phyloP scores from a whole-genome alignment of 2,888 invertebrate genomes.

The Habroteleia sp. region DNA sequence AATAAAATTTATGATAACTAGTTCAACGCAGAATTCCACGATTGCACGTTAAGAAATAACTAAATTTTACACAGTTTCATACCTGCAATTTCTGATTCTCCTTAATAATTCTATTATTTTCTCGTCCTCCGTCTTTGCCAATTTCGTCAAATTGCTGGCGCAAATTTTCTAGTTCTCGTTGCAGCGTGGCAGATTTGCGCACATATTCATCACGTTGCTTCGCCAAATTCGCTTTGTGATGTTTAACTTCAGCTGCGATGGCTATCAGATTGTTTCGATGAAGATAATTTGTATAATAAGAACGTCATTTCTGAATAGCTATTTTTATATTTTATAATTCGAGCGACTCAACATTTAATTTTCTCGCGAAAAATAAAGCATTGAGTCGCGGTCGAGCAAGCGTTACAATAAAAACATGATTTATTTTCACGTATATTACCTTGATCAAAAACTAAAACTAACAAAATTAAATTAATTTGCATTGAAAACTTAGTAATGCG shows the following conservation, averaged over 20 bases:
- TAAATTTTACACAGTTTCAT: too few species aligned
- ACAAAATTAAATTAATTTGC: slow-evolving; percentile 17
- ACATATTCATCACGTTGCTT: slow-evolving; percentile 92
- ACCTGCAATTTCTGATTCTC: slow-evolving; percentile 94
- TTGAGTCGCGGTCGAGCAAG: not conserved
- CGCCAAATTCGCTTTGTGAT: slow-evolving; percentile 89
- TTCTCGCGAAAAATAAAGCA: slow-evolving; percentile 13
- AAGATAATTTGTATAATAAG: slow-evolving; percentile 31
- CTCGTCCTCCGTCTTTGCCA: slow-evolving; percentile 87
- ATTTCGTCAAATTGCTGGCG: slow-evolving; percentile 90
- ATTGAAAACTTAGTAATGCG: not conserved
- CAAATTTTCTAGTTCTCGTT: slow-evolving; percentile 89
- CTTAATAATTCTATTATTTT: slow-evolving; percentile 89
- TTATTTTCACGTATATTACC: not conserved
- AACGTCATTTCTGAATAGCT: slow-evolving; percentile 1
- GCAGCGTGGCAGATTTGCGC: slow-evolving; percentile 87
- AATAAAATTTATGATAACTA: too few species aligned
- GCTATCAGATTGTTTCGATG: slow-evolving; percentile 81
- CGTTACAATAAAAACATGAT: not conserved
- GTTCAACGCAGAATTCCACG: too few species aligned
- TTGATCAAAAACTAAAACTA: slow-evolving; percentile 28
- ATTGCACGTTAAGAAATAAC: too few species aligned
- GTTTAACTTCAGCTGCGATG: slow-evolving; percentile 90
- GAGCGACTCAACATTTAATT: slow-evolving; percentile 11
- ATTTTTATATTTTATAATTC: slow-evolving; percentile 1